Evolutionary conservation across 2,113 vertebrate genomes (phyloP), one percentile per base, ranked within the genome.

Genomic region (Otolemur garnettii): DNA sequence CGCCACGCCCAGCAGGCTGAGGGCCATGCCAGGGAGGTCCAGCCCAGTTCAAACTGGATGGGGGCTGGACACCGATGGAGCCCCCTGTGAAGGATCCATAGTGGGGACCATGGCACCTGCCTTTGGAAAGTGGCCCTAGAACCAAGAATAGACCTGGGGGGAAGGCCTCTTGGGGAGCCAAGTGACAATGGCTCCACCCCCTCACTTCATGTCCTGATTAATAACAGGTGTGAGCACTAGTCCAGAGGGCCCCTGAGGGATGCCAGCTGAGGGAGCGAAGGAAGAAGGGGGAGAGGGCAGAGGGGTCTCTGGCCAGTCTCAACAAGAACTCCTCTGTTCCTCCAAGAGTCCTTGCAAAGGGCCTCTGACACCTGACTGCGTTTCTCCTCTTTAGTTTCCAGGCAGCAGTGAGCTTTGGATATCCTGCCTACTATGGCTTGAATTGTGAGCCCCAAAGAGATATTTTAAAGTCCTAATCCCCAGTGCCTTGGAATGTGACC

Each of bases 161-260:
- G 26, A 17, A 4, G 17, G 28, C 77, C 42, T 57, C 69, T 15
- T 21, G 4, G 26, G 4, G 30, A 82, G 22, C 15, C n/a, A 33
- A 14, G 60, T 45, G 33, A 35, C 22, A 1, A 22, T 2, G 18
- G 22, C 78, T n/a, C 0, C 12, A 9, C 68, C 7, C 24, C 19
- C 7, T 15, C 75, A 19, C 33, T 42, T 90, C 11, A 1, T 24
- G 38, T 33, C 72, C 66, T 72, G 14, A 24, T 50, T 45, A 59
- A 55, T 8, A 19, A 4, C 21, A 21, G 8, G 3, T 66, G 1
- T 4, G 5, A 79, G 14, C 5, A 30, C 7, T 55, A 7, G 6
- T 2, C 42, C 28, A 0, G 2, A 7, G 19, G 6, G 15, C 22
- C 28, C 53, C 82, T 18, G 45, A 64, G 42, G 38, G 4, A 5